A percentile compares a stretch with the other conserved stretches of the same genome.
phyloP scores from a whole-genome alignment of 2,888 invertebrate species.

The Erynnis tages region DNA sequence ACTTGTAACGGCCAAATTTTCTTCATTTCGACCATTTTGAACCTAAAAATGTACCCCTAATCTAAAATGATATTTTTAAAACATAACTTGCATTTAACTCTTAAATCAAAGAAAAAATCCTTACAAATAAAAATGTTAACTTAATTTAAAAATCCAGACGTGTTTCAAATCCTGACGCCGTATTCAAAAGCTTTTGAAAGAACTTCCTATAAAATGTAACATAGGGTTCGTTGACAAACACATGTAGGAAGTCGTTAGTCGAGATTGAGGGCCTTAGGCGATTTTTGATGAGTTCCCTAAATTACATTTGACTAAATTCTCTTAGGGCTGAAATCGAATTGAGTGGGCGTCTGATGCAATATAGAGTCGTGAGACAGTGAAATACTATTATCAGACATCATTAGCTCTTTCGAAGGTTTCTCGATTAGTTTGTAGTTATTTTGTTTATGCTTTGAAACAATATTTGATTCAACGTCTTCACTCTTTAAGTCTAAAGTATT shows the following conservation, averaged over 20 bases:
- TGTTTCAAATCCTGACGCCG: neutral
- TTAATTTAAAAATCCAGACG: neutral
- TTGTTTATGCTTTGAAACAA: too few relatives aligned
- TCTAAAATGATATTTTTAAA: too few relatives aligned
- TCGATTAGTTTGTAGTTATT: too few relatives aligned
- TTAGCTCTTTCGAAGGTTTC: too few relatives aligned
- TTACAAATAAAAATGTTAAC: neutral
- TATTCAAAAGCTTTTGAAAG: slow-evolving; percentile 2
- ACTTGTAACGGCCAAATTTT: too few relatives aligned
- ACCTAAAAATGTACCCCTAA: too few relatives aligned
- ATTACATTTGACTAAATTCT: slow-evolving; percentile 30
- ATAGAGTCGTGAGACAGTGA: neutral
- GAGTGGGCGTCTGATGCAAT: slow-evolving; percentile 18
- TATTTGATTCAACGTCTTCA: too few relatives aligned
- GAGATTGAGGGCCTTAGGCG: slow-evolving; percentile 21
- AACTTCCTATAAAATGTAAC: slow-evolving; percentile 1
- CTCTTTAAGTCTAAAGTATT: too few relatives aligned
- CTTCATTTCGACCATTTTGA: neutral
- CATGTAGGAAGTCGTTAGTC: slow-evolving; percentile 25
- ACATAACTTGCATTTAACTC: too few relatives aligned
- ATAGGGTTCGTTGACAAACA: slow-evolving; percentile 12
- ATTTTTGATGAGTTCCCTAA: slow-evolving; percentile 33
- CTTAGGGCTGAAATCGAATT: slow-evolving; percentile 22
- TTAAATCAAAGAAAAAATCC: neutral
- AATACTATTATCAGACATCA: neutral